phyloP scores from a whole-genome alignment of 2,888 invertebrate species.

The Lepidocyrtoides sp. region DNA sequence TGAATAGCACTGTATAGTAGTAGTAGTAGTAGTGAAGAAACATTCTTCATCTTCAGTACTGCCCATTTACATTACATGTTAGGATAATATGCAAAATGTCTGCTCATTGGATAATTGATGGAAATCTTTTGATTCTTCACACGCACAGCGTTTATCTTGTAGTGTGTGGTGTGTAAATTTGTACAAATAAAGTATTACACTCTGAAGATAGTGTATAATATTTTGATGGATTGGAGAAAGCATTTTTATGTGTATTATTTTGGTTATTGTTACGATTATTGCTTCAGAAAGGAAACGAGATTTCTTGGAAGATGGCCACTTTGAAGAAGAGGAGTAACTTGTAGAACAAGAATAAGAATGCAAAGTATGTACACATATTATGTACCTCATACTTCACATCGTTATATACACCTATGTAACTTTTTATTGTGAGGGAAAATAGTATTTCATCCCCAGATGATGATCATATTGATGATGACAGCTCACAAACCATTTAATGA shows the following conservation, averaged over 20 bases:
- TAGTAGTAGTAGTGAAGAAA: not conserved
- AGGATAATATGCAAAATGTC: not conserved
- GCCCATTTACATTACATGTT: not conserved
- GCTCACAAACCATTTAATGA: conserved; percentile 61
- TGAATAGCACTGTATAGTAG: not conserved
- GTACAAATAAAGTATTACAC: not conserved
- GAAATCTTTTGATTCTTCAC: too few relatives aligned
- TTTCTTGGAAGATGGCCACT: not conserved
- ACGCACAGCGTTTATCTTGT: too few relatives aligned
- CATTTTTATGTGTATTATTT: conserved; percentile 36
- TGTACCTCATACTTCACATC: too few relatives aligned
- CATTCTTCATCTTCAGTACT: not conserved
- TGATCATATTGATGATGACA: conserved; percentile 64
- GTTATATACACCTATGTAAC: too few relatives aligned
- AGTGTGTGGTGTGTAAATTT: too few relatives aligned
- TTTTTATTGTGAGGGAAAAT: conserved; percentile 49
- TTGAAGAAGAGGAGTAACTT: not conserved
- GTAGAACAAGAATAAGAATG: not conserved
- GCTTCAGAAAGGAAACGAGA: conserved; percentile 24
- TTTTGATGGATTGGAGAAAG: conserved; percentile 17
- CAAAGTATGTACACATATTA: not conserved
- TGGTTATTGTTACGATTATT: conserved; percentile 65
- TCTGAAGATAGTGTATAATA: too few relatives aligned
- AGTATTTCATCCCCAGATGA: conserved; percentile 61
- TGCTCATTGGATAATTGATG: not conserved